Evolutionary conservation across 2,797 vertebrate genomes (phyloP).

Genomic region (Vipera latastei): DNA sequence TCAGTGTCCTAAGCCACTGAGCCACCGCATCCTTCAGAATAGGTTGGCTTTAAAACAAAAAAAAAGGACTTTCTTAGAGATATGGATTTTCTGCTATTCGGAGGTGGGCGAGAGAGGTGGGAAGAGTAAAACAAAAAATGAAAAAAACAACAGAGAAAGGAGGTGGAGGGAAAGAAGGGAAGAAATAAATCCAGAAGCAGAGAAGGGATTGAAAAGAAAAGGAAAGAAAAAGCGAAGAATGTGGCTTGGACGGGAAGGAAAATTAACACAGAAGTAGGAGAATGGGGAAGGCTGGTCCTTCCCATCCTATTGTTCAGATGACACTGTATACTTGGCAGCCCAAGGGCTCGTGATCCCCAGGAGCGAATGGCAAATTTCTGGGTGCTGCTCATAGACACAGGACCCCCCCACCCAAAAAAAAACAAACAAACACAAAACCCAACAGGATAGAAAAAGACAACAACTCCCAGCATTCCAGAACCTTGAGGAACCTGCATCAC

Average conservation of each 20-base stretch:
- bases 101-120: conserved; percentile 42
- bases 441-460: conserved; percentile 61
- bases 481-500: conserved; percentile 57
- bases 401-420: conserved; percentile 23
- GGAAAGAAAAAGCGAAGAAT: conserved; percentile 8
- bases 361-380: conserved; percentile 69
- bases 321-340: conserved; percentile 64
- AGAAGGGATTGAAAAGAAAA: conserved; percentile 16
- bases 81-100: background rate
- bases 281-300: conserved; percentile 46
- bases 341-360: conserved; percentile 55
- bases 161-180: background rate
- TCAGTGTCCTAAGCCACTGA: no score
- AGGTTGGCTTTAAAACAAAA: conserved; percentile 5
- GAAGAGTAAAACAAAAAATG: background rate
- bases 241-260: conserved; percentile 30
- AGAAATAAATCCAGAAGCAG: conserved; percentile 29
- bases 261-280: conserved; percentile 42
- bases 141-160: conserved; percentile 34
- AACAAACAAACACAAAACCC: background rate
- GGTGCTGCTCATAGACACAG: conserved; percentile 59
- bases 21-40: background rate
- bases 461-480: conserved; percentile 67
- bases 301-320: conserved; percentile 47
- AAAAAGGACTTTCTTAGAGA: background rate